Percentiles rank a stretch among this genome's conserved stretches.
These are phyloP conservation scores for Vannuccia rotundouncinata DNA, from an alignment of 2,888 invertebrate species.

Conservation along the genomic window DNA sequence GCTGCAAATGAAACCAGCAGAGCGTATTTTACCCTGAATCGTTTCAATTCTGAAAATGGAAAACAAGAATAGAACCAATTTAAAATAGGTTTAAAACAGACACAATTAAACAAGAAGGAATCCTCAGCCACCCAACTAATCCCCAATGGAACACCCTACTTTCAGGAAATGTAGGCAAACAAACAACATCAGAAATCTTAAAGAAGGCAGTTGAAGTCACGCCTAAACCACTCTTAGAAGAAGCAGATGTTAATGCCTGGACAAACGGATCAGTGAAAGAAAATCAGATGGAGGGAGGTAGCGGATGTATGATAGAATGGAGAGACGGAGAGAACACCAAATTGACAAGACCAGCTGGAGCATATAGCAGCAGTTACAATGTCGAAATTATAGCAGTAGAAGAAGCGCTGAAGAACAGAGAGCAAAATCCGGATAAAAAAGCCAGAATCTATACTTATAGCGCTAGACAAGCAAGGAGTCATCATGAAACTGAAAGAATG, in stretches of 20 bases:
- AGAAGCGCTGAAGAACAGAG: background rate
- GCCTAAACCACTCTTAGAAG: slow-evolving; percentile 3
- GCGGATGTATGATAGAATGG: slow-evolving; percentile 1
- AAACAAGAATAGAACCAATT: background rate
- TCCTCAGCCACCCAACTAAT: slow-evolving; percentile 6
- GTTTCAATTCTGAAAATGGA: slow-evolving; percentile 44
- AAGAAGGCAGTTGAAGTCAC: slow-evolving; percentile 23
- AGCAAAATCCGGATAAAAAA: background rate
- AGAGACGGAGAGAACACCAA: slow-evolving; percentile 9
- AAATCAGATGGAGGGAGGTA: background rate
- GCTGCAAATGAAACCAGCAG: slow-evolving; percentile 46
- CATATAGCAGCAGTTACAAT: background rate
- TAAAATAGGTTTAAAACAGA: too few relatives aligned
- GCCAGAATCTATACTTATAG: slow-evolving; percentile 8
- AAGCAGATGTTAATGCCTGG: background rate
- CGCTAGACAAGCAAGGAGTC: slow-evolving; percentile 12
- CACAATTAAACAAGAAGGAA: slow-evolving; percentile 4
- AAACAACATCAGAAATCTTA: slow-evolving; percentile 17
- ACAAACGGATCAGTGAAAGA: background rate
- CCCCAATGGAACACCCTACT: background rate
- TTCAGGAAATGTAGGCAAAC: slow-evolving; percentile 1
- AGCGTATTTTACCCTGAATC: slow-evolving; percentile 43
- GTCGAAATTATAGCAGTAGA: slow-evolving; percentile 12
- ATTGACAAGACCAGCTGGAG: slow-evolving; percentile 9
- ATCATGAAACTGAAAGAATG: slow-evolving; percentile 19